A percentile compares a stretch with the other conserved stretches of the same genome.
Evolutionary conservation across 2,888 invertebrate genomes (phyloP).

Genomic region (Luffia ferchaultella): DNA sequence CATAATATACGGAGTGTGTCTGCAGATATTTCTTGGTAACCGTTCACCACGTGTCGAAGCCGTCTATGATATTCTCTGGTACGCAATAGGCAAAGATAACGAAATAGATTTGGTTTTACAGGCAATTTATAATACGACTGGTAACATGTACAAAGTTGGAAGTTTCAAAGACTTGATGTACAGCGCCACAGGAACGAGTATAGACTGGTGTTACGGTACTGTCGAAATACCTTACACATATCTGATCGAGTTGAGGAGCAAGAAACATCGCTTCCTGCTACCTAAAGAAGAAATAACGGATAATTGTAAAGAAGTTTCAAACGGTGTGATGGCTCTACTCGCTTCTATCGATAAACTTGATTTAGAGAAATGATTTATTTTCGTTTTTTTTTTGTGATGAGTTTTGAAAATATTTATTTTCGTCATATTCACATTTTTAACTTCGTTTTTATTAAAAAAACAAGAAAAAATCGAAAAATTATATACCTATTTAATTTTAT

Average conservation of each 20-base stretch:
- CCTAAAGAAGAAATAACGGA: conserved; percentile 41
- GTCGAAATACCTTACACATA: conserved; percentile 51
- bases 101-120: too few species aligned
- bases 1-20: too few species aligned
- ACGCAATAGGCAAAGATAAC: too few species aligned
- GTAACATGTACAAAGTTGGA: conserved; percentile 53
- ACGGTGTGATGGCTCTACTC: conserved; percentile 36
- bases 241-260: conserved; percentile 45
- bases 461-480: too few species aligned
- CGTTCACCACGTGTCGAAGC: too few species aligned
- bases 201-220: conserved; percentile 55
- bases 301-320: conserved; percentile 39
- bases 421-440: too few species aligned
- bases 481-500: too few species aligned
- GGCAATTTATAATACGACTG: conserved; percentile 47
- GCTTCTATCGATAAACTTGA: conserved; percentile 35
- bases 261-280: conserved; percentile 36
- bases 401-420: not conserved
- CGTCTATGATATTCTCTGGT: too few species aligned
- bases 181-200: conserved; percentile 46
- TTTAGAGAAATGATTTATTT: not conserved
- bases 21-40: too few species aligned
- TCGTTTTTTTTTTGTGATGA: not conserved
- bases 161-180: conserved; percentile 56
- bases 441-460: too few species aligned